A percentile compares a stretch with the other conserved stretches of the same genome.
These are phyloP conservation scores for Poeciliopsis paucimaculata DNA, from an alignment of 2,797 vertebrate genomes.

Conservation along the genomic window DNA sequence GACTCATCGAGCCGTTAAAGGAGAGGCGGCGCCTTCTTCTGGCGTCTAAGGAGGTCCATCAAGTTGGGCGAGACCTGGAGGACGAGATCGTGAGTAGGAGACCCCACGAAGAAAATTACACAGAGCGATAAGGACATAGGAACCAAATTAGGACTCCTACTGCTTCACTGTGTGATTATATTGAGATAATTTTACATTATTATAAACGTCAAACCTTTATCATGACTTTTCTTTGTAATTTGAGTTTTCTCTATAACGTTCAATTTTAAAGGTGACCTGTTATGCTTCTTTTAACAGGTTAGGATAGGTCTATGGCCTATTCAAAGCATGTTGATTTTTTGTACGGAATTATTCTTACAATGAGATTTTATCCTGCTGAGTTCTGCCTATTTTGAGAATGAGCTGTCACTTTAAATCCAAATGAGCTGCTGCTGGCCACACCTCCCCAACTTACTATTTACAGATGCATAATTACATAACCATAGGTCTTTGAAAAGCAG, in stretches of 20 bases:
- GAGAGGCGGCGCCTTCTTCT: constrained; percentile 89
- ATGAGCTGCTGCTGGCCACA: too few relatives aligned
- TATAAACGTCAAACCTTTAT: not conserved
- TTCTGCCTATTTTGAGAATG: too few relatives aligned
- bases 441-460: too few relatives aligned
- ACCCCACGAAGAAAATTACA: not conserved
- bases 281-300: too few relatives aligned
- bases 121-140: not conserved
- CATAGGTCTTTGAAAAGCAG: too few relatives aligned
- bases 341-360: too few relatives aligned
- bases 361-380: too few relatives aligned
- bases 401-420: too few relatives aligned
- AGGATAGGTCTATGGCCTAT: too few relatives aligned
- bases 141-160: not conserved
- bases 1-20: constrained; percentile 92
- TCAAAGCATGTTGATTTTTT: too few relatives aligned
- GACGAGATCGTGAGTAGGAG: constrained; percentile 89
- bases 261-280: too few relatives aligned
- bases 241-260: not conserved
- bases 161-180: not conserved
- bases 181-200: not conserved
- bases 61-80: constrained; percentile 92
- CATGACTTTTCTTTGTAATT: not conserved
- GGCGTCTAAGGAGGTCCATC: constrained; percentile 93
- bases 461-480: too few relatives aligned